Evolutionary conservation across 2,113 vertebrate genomes (phyloP).

Genomic region (Sapayoa aenigma): DNA sequence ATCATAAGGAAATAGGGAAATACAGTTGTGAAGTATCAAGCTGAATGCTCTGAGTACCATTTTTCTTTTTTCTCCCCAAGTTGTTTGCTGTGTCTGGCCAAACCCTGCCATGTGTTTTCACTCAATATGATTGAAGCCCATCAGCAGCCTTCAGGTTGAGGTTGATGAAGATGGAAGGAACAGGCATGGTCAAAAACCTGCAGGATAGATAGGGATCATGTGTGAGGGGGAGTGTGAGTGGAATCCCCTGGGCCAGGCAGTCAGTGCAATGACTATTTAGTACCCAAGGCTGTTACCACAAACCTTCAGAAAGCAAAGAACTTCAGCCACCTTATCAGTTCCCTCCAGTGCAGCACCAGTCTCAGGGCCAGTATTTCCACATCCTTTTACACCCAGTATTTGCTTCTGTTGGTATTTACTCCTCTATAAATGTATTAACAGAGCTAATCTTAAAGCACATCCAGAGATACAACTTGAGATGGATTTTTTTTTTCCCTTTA

Average conservation of each 20-base stretch:
- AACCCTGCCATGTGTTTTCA: background rate
- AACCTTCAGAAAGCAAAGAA: background rate
- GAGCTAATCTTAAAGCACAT: background rate
- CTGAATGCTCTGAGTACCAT: background rate
- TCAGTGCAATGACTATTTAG: fast-evolving
- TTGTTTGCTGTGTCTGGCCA: background rate
- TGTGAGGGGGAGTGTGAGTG: background rate
- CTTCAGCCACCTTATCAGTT: background rate
- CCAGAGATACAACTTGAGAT: background rate
- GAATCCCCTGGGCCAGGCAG: background rate
- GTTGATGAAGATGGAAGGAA: background rate
- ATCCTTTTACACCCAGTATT: background rate
- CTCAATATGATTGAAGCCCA: background rate
- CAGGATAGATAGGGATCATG: fast-evolving
- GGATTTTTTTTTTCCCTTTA: background rate
- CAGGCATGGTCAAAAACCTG: background rate
- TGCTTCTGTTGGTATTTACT: background rate
- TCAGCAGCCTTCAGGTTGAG: background rate
- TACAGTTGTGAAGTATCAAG: background rate
- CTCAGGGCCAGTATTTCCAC: fast-evolving
- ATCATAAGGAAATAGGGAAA: background rate
- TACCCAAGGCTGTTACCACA: background rate
- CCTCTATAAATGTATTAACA: conserved; percentile 5
- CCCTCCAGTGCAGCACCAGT: background rate
- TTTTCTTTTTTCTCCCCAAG: background rate